These are phyloP conservation scores for Oophaga pumilio DNA, from an alignment of 2,113 vertebrate species.

Conservation along the genomic window DNA sequence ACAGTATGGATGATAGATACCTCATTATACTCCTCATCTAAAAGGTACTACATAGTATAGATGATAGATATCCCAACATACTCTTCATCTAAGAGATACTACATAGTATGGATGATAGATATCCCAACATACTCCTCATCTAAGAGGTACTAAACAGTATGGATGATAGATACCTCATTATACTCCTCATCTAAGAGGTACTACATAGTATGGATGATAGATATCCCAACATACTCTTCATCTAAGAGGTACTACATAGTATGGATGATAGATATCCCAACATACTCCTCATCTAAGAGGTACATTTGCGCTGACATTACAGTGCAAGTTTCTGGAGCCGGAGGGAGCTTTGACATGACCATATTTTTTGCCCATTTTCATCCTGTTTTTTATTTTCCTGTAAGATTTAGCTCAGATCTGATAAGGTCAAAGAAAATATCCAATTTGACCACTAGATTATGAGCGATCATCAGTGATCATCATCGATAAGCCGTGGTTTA, in stretches of 20 bases:
- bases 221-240: not conserved
- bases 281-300: not conserved
- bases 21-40: not conserved
- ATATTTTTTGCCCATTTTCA: too few relatives aligned
- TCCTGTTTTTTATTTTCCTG: too few relatives aligned
- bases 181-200: not conserved
- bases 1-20: not conserved
- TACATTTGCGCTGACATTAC: too few relatives aligned
- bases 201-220: not conserved
- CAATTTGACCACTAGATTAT: too few relatives aligned
- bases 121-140: not conserved
- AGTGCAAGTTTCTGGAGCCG: too few relatives aligned
- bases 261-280: not conserved
- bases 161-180: not conserved
- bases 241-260: not conserved
- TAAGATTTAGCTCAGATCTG: too few relatives aligned
- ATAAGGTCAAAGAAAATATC: too few relatives aligned
- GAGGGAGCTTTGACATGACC: too few relatives aligned
- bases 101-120: not conserved
- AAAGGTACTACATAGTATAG: not conserved
- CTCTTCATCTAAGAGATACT: not conserved
- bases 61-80: not conserved
- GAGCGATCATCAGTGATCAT: too few relatives aligned
- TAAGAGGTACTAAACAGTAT: not conserved
- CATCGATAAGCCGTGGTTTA: not conserved